These are phyloP conservation scores for Tholera decimalis DNA, from an alignment of 2,888 invertebrate species.

Conservation along the genomic window DNA sequence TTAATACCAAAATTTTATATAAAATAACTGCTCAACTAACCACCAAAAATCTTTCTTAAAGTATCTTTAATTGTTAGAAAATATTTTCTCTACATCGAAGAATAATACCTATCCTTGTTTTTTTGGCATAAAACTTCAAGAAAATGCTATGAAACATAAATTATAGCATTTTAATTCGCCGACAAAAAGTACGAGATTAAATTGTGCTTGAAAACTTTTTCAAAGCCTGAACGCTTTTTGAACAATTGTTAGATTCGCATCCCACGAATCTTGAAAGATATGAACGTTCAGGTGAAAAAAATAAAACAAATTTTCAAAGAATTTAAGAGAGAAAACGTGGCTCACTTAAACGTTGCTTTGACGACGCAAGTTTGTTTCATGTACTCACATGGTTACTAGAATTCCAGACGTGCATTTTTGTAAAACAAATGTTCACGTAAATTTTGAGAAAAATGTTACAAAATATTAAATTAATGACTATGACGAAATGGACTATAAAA, in stretches of 20 bases:
- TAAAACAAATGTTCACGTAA: conserved; percentile 5
- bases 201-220: conserved; percentile 35
- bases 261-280: conserved; percentile 54
- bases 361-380: conserved; percentile 38
- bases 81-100: neutral
- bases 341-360: conserved; percentile 62
- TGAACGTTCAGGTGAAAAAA: conserved; percentile 66
- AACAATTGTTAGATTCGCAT: conserved; percentile 58
- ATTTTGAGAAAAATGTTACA: neutral
- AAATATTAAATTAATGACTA: neutral
- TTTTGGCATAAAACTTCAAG: neutral
- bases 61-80: too few relatives aligned
- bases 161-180: neutral
- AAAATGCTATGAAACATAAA: conserved; percentile 19
- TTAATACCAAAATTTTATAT: too few relatives aligned
- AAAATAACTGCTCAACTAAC: neutral
- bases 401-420: neutral
- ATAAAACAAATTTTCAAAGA: conserved; percentile 63
- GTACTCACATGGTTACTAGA: conserved; percentile 3
- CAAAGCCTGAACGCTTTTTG: conserved; percentile 36
- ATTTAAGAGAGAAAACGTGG: conserved; percentile 64
- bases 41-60: neutral
- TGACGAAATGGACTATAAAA: neutral
- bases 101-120: neutral
- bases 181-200: conserved; percentile 24